Evolutionary conservation across 1,140 invertebrate species (phyloP).

Genomic region (Caenorhabditis brenneri): DNA sequence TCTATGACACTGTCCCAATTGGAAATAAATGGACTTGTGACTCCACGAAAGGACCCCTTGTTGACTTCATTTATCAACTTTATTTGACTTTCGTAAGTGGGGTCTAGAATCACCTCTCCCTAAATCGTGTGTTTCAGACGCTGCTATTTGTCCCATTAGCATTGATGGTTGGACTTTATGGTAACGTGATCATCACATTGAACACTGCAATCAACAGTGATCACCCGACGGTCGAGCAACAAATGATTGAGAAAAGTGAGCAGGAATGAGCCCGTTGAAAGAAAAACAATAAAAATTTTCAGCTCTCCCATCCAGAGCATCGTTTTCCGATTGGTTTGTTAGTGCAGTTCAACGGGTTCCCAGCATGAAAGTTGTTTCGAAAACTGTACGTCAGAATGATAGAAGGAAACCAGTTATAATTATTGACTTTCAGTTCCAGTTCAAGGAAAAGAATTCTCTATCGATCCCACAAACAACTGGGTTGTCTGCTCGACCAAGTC

Average conservation of each 20-base stretch:
- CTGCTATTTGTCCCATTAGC: constrained; percentile 55
- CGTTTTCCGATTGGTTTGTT: constrained; percentile 53
- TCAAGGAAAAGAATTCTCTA: constrained; percentile 45
- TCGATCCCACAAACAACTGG: constrained; percentile 23
- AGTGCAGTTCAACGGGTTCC: constrained; percentile 30
- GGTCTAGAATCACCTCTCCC: neutral
- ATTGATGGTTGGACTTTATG: constrained; percentile 57
- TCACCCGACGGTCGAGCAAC: constrained; percentile 44
- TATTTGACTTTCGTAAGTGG: constrained; percentile 57
- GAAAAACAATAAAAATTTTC: neutral
- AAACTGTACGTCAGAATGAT: neutral
- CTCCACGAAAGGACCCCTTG: constrained; percentile 43
- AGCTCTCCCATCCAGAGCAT: constrained; percentile 39
- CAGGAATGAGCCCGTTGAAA: neutral
- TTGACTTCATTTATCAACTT: constrained; percentile 57
- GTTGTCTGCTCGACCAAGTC: neutral
- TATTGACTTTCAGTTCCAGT: neutral
- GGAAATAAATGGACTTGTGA: constrained; percentile 48
- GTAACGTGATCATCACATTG: constrained; percentile 59
- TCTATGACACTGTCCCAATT: constrained; percentile 53
- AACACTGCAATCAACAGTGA: constrained; percentile 58
- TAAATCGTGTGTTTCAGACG: constrained; percentile 6
- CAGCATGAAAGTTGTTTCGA: constrained; percentile 20
- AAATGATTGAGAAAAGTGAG: constrained; percentile 53
- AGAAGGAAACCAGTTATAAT: too few species aligned